Evolutionary conservation across 2,797 vertebrate genomes (phyloP).

Genomic region (Acropternis orthonyx): DNA sequence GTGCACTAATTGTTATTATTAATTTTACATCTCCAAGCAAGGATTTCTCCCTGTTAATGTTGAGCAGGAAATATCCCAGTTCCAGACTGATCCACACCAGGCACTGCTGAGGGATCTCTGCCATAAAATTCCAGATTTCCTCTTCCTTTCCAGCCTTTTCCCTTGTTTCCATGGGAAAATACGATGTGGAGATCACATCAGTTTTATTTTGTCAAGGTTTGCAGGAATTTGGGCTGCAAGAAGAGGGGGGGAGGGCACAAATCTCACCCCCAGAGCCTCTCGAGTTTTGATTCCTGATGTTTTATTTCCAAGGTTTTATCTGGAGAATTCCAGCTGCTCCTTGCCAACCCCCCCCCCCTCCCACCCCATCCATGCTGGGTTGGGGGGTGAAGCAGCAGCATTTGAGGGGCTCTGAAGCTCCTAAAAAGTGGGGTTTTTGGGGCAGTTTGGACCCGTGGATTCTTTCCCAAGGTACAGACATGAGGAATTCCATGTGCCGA

Average conservation of each 20-base stretch:
- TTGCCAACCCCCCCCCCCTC: not conserved
- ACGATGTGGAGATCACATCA: not conserved
- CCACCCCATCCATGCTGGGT: not conserved
- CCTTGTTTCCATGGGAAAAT: not conserved
- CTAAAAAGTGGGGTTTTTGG: not conserved
- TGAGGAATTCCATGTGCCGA: not conserved
- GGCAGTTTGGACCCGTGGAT: not conserved
- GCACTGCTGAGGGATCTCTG: not conserved
- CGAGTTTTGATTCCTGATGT: not conserved
- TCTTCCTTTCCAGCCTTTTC: not conserved
- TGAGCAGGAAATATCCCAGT: not conserved
- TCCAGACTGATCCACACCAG: not conserved
- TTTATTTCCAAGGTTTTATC: not conserved
- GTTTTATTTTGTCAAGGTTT: not conserved
- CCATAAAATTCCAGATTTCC: not conserved
- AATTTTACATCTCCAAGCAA: not conserved
- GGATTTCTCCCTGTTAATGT: not conserved
- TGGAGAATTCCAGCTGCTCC: not conserved
- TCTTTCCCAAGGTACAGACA: constrained; percentile 4
- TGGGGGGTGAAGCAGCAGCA: not conserved
- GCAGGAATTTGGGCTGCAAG: not conserved
- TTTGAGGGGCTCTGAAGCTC: not conserved
- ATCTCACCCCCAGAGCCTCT: not conserved
- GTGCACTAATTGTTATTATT: not conserved
- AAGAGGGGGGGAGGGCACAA: not conserved